Evolutionary conservation across 2,113 vertebrate species (phyloP), one percentile per base, ranked within the genome.

Genomic region (Takifugu flavidus): DNA sequence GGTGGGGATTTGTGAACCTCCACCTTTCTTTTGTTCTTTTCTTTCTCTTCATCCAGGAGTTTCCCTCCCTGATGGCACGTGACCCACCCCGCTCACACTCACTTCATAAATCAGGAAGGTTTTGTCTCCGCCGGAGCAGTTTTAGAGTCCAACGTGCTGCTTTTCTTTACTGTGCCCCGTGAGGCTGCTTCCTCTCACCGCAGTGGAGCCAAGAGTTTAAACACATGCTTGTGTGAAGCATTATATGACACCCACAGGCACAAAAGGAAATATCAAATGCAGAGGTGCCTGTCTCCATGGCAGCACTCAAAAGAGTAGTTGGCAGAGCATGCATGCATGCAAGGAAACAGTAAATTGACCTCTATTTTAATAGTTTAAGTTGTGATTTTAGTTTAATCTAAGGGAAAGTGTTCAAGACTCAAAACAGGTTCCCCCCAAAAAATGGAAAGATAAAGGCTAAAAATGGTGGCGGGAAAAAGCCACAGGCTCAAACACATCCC

Each of bases 281-380:
- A 74, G 73, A 80, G 70, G 71, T 83, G 84, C 85, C 85, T 79
- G 82, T 87, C 82, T 75, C 86, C 81, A 85, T 80, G 76, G 79
- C 76, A 81, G 82, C 74, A 56, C 53, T 49, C 49, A 59, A 62
- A 68, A 72, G 60, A 49, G 54, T 7, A 47, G 45, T 65, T 55
- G 59, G 60, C 27, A 67, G 43, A 68, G 64, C 79, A 74, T 31
- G 56, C 72, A 65, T 54, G 74, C 53, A 80, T 43, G 69, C 53
- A 39, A 43, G 54, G 47, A 75, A 65, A 53, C 15, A 76, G 52
- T 43, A 80, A 72, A 72, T 83, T 75, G 74, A 59, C 72, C 68
- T 47, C 68, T 52, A 66, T 50, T 27, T 7, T 53, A 4, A 31
- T 53, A 13, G 28, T 47, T 60, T n/a, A 53, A 44, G 25, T 14